Conservation (phyloP, 2,113 vertebrate species). For the Laticauda colubrina region DNA sequence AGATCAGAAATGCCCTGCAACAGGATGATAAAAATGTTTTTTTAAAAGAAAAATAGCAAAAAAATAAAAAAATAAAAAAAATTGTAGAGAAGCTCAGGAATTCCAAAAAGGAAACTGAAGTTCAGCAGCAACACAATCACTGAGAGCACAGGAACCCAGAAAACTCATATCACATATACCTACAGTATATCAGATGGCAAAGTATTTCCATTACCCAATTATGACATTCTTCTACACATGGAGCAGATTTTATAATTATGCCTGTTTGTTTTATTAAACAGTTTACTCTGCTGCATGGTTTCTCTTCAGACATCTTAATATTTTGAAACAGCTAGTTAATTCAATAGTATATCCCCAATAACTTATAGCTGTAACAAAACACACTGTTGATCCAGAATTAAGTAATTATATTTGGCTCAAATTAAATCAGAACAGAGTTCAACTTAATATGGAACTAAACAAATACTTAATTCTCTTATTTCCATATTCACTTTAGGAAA, state of each 20-base stretch:
- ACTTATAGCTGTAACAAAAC: not conserved
- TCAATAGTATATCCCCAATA: not conserved
- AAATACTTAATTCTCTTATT: not conserved
- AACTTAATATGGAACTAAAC: not conserved
- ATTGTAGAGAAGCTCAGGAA: constrained; percentile 63
- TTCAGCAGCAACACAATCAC: constrained; percentile 63
- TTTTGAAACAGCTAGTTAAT: not conserved
- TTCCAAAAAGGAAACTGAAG: constrained; percentile 53
- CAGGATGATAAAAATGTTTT: constrained; percentile 72
- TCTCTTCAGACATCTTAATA: constrained; percentile 57
- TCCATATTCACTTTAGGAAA: not conserved
- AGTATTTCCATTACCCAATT: constrained; percentile 60
- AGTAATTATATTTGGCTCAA: not conserved
- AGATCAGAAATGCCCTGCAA: constrained; percentile 88
- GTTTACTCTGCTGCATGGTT: constrained; percentile 82
- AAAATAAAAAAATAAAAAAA: constrained; percentile 52
- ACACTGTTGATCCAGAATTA: not conserved
- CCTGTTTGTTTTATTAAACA: constrained; percentile 39
- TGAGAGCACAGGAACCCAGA: constrained; percentile 86
- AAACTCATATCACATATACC: constrained; percentile 90
- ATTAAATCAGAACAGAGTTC: not conserved
- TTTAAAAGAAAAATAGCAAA: constrained; percentile 49
- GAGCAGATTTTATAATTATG: constrained; percentile 44
- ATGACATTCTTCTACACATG: constrained; percentile 46
- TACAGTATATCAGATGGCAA: constrained; percentile 89